Evolutionary conservation across 2,113 vertebrate genomes (phyloP), one percentile per base, ranked within the genome.

Genomic region (Halcyon senegalensis): DNA sequence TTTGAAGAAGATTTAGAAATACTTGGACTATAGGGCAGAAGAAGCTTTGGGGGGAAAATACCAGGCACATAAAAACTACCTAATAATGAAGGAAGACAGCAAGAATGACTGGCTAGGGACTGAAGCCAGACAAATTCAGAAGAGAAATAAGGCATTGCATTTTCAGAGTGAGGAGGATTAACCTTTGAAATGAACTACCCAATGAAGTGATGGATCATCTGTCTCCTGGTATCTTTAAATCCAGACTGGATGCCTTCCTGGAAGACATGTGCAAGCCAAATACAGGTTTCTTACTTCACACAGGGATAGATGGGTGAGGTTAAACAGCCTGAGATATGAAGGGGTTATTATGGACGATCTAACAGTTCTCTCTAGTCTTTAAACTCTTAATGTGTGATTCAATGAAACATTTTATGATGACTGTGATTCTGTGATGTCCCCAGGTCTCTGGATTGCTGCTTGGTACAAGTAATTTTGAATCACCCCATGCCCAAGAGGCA

Each of bases 201-300:
- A 58, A 43, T 63, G 78, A 90, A 87, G 43, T 86, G 93, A 91
- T 79, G 51, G 88, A 93, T 94, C 58, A 70, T 72, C 84, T 93
- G 81, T 91, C 93, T 93, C 62, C 50, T 87, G 33, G 48, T 91
- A 83, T 89, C 84, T 93, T 91, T 83, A 84, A 89, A 91, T 79
- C 58, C 81, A 80, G 84, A 87, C 81, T 93, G 58, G 68, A 83
- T 84, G 84, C 37, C 84, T 94, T 91, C 63, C 85, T 84, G 67
- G 72, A 91, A 91, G 72, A 86, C 44, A 60, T 19, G 33, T 67
- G 56, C 41, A 48, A 91, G 58, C 51, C 63, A 91, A 93, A 83
- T 51, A 83, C 41, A 67, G 28, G 48, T 83, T 80, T 93, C 37
- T 44, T 59, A 73, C 56, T 75, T 93, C 46, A 20, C 23, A 16